Evolutionary conservation across 53 echinoderm and acorn worm genomes (phyloP).

Genomic region (Temnopleurus reevesii): DNA sequence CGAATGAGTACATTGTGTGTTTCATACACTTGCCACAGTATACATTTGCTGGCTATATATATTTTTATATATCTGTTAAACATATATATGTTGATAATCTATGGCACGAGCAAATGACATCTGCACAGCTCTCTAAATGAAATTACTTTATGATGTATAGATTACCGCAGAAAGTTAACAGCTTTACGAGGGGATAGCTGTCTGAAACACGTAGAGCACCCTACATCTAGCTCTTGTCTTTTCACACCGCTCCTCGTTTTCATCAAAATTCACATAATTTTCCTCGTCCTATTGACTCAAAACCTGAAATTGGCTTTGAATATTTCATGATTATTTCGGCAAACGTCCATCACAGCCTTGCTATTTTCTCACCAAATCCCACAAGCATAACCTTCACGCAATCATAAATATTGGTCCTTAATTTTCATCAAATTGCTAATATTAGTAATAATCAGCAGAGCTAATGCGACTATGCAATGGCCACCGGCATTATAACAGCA

Average conservation of each 20-base stretch:
- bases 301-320: slow-evolving; percentile 23
- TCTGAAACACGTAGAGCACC: slow-evolving; percentile 14
- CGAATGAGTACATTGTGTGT: slow-evolving; percentile 44
- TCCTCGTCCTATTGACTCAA: neutral
- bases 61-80: slow-evolving; percentile 52
- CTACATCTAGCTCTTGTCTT: neutral
- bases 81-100: slow-evolving; percentile 14
- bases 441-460: neutral
- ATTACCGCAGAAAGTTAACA: slow-evolving; percentile 24
- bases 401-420: neutral
- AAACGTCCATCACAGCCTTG: neutral
- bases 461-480: neutral
- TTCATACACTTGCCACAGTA: slow-evolving; percentile 43
- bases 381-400: neutral
- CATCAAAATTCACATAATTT: neutral
- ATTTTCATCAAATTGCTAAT: slow-evolving; percentile 32
- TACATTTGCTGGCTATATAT: slow-evolving; percentile 34
- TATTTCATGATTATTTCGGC: slow-evolving; percentile 16
- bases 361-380: neutral
- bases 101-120: slow-evolving; percentile 28
- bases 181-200: neutral
- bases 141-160: slow-evolving; percentile 38
- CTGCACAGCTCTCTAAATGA: slow-evolving; percentile 30
- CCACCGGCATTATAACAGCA: slow-evolving; percentile 32
- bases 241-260: neutral